Evolutionary conservation across 2,113 vertebrate species (phyloP), one percentile per base, ranked within the genome.

Genomic region (Micronisus gabar): DNA sequence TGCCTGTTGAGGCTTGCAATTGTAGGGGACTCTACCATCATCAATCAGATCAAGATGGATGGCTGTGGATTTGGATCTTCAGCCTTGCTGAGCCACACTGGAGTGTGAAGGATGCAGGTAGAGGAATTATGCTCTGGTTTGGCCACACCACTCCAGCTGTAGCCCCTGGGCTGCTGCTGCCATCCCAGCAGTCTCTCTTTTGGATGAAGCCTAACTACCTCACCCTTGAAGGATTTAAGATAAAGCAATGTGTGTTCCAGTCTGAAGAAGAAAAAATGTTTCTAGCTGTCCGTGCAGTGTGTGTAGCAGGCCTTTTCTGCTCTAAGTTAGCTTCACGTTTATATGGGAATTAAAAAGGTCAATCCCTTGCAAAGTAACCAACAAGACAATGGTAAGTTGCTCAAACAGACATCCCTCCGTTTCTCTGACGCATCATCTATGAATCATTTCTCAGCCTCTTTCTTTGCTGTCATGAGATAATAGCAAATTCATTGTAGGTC

Each of bases 291-390:
- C 81, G 62, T 66, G 41, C 19, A 32, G 55, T 29, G 34, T 86
- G 22, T 56, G 38, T 76, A 82, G 78, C 83, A 45, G 81, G 47
- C n/a, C 81, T 82, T 76, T 84, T 76, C 74, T 87, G 66, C 73
- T 43, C 5, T 19, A 72, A 90, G 73, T 63, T 94, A 72, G 63
- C 58, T 81, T 91, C n/a, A 70, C 68, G 47, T 82, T 88, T 74
- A 25, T n/a, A 9, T 20, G n/a, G 84, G 84, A 95, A 91, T 95
- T 90, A 73, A 80, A 96, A 97, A 95, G 94, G 89, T 96, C 91
- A 91, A 0, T 58, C 81, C 93, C 38, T 71, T 72, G 86, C 71
- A 91, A 83, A 90, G 81, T 52, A 94, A 66, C 81, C 7, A 3
- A 82, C 70, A 93, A 65, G 72, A 61, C 0, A 2, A 86, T 3